Base-by-base conservation (phyloP, 2,113 vertebrate genomes). In the Heterochromis multidens region DNA sequence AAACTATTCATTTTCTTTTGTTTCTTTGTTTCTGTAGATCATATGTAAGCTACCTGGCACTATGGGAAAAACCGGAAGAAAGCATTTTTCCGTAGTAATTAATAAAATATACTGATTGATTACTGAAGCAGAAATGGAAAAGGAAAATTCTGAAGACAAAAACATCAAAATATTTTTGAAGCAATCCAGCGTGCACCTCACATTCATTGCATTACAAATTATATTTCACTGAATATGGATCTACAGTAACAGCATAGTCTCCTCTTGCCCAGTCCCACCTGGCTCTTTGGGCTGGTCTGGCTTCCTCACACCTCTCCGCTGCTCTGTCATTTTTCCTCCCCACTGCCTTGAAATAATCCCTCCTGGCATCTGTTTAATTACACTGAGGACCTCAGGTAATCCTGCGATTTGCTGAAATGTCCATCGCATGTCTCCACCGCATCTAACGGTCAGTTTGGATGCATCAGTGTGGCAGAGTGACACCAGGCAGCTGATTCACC, bases 351-450 rank as follows among this genome's bases (percentile, higher is more conserved):
- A 96, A 97, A 90, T 95, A 94, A 98, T 97, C 97, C 97, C 95
- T 97, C 95, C 97, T 97, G 97, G 95, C 95, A 97, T 97, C 96
- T 97, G 97, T 97, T 98, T 98, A 98, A 98, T 98, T 98, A 97
- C 95, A 97, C 94, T 96, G 97, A 96, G 96, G 97, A 97, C 96
- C 96, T 96, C 95, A 97, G 96, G 97, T 98, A 97, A 98, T 97
- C 97, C 97, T 94, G 93, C 96, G 96, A 97, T 98, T 97, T 98
- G 97, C 96, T 97, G 94, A 96, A 97, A 97, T 97, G 97, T 96
- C 96, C 95, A 91, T 96, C 94, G 91, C 91, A 93, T 96, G 94
- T 95, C 93, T 93, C 77, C 95, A 92, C 43, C 91, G 95, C 95
- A 89, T 93, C 82, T 93, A 94, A 93, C 94, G 87, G 95, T 56